Conservation (phyloP, 2,113 vertebrate genomes). For the Myotis brandtii region DNA sequence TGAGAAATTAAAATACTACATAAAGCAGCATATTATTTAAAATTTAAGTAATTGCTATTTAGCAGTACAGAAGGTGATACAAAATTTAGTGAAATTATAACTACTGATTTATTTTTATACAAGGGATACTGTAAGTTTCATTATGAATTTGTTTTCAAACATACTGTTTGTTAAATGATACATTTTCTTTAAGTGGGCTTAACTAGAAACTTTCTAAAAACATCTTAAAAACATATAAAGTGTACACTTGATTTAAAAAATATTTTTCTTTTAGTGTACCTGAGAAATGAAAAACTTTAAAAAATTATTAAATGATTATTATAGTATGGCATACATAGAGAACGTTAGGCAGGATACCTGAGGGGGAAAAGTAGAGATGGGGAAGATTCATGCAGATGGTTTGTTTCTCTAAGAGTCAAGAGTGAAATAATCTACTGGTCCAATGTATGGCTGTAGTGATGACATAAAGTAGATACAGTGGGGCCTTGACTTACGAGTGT, state of each 20-base stretch:
- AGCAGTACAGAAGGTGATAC: not conserved
- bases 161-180: not conserved
- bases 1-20: slow-evolving; percentile 23
- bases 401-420: not conserved
- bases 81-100: slow-evolving; percentile 36
- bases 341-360: not conserved
- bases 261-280: not conserved
- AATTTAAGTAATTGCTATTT: slow-evolving; percentile 19
- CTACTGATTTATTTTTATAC: not conserved
- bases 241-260: not conserved
- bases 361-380: not conserved
- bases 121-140: not conserved
- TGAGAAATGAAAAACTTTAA: not conserved
- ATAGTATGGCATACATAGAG: not conserved
- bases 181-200: slow-evolving; percentile 17
- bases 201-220: not conserved
- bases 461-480: not conserved
- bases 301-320: slow-evolving; percentile 23
- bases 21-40: not conserved
- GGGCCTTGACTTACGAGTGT: too few relatives aligned
- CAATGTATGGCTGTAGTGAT: too few relatives aligned
- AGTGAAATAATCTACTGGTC: not conserved
- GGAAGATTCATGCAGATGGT: not conserved
- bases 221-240: not conserved
- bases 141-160: slow-evolving; percentile 37